Evolutionary conservation across 2,888 invertebrate genomes (phyloP).

Genomic region (Shargacucullia verbasci): DNA sequence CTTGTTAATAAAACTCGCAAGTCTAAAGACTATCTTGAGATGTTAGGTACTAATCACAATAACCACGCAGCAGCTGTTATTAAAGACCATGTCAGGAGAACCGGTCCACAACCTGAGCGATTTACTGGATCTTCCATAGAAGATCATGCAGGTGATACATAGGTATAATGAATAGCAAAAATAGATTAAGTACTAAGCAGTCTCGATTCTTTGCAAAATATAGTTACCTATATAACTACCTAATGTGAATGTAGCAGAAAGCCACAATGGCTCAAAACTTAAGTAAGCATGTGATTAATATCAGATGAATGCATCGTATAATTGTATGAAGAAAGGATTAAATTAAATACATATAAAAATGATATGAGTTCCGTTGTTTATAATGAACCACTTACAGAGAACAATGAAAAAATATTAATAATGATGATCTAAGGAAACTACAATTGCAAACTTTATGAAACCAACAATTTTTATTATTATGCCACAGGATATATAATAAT

Average conservation of each 20-base stretch:
- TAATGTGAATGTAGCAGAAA: no score
- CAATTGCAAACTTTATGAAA: no score
- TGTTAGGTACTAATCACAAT: slow-evolving; percentile 33
- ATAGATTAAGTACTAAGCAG: not conserved
- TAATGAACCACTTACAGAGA: slow-evolving; percentile 6
- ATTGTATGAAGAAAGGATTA: slow-evolving; percentile 9
- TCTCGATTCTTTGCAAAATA: no score
- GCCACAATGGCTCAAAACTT: no score
- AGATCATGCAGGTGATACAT: slow-evolving; percentile 24
- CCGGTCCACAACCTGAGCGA: slow-evolving; percentile 27
- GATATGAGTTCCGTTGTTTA: slow-evolving; percentile 24
- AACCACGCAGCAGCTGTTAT: slow-evolving; percentile 43
- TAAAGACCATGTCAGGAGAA: slow-evolving; percentile 27
- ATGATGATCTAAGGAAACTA: no score
- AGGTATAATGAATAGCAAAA: slow-evolving; percentile 1
- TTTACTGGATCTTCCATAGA: slow-evolving; percentile 19
- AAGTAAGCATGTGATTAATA: not conserved
- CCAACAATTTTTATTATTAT: no score
- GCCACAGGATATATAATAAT: no score
- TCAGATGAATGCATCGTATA: slow-evolving; percentile 3
- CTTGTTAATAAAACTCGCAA: slow-evolving; percentile 21
- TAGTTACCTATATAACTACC: no score
- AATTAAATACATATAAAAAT: slow-evolving; percentile 16
- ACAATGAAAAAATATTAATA: slow-evolving; percentile 5
- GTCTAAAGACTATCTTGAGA: slow-evolving; percentile 16